These are phyloP conservation scores for Nephrotoma guestfalica DNA, from an alignment of 2,888 invertebrate species.

Conservation along the genomic window DNA sequence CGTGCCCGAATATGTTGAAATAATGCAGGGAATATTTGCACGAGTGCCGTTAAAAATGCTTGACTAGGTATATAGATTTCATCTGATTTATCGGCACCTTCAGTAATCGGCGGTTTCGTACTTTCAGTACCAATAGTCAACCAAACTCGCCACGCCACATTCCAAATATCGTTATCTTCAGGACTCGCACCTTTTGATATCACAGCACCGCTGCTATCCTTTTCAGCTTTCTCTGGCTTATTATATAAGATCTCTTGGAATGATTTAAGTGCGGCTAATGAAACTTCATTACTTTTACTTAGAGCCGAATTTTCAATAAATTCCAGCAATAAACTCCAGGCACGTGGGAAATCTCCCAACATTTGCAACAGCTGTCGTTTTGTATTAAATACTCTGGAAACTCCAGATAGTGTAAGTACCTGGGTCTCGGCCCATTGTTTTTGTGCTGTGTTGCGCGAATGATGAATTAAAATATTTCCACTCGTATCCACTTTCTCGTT, in stretches of 20 bases:
- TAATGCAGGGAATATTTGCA: slow-evolving; percentile 90
- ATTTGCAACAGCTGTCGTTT: slow-evolving; percentile 71
- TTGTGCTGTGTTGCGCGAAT: slow-evolving; percentile 95
- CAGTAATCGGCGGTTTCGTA: slow-evolving; percentile 42
- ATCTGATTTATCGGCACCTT: slow-evolving; percentile 24
- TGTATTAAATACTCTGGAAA: slow-evolving; percentile 85
- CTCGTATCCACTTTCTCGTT: slow-evolving; percentile 68
- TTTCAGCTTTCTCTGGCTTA: slow-evolving; percentile 29
- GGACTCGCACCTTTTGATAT: slow-evolving; percentile 27
- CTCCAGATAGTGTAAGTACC: slow-evolving; percentile 79
- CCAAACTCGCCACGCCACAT: slow-evolving; percentile 77
- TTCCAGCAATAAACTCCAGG: slow-evolving; percentile 86
- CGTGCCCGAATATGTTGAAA: slow-evolving; percentile 69
- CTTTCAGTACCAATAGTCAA: slow-evolving; percentile 70
- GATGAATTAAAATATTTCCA: slow-evolving; percentile 92
- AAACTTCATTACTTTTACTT: slow-evolving; percentile 88
- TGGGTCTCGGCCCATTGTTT: slow-evolving; percentile 99
- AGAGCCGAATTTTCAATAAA: slow-evolving; percentile 89
- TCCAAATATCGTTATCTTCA: slow-evolving; percentile 53
- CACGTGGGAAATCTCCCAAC: slow-evolving; percentile 80
- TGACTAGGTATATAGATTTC: slow-evolving; percentile 80
- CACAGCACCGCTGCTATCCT: slow-evolving; percentile 53
- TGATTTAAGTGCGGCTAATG: slow-evolving; percentile 88
- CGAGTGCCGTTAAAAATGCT: slow-evolving; percentile 82
- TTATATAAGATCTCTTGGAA: slow-evolving; percentile 88